Evolutionary conservation across 2,888 invertebrate species (phyloP).

Genomic region (Nemotelus nigrinus): DNA sequence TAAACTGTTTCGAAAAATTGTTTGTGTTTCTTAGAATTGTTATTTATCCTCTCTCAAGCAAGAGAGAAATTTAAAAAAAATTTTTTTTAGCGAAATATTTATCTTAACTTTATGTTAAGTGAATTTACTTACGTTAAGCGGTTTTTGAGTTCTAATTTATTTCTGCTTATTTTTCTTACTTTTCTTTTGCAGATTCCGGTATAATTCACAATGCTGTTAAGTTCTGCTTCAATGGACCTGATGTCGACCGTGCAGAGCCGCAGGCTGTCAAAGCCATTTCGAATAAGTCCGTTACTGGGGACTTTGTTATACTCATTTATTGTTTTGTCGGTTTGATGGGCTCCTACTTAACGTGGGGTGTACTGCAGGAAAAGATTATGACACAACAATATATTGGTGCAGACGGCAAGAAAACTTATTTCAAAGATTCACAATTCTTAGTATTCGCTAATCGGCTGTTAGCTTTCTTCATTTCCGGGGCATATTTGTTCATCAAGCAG

Average conservation of each 20-base stretch:
- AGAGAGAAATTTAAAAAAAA: no score
- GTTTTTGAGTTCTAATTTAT: no score
- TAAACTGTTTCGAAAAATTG: no score
- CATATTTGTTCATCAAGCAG: constrained; percentile 70
- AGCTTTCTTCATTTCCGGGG: constrained; percentile 79
- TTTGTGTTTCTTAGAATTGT: no score
- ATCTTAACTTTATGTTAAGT: no score
- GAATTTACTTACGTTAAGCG: no score
- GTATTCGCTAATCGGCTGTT: constrained; percentile 94
- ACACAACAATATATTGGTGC: constrained; percentile 80
- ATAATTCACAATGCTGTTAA: constrained; percentile 59
- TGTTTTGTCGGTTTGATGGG: constrained; percentile 90
- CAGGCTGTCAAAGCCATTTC: constrained; percentile 59
- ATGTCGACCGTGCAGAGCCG: constrained; percentile 63
- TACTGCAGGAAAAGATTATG: constrained; percentile 98
- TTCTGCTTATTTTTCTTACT: no score
- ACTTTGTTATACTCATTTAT: constrained; percentile 72
- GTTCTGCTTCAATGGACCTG: constrained; percentile 61
- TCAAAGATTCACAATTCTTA: constrained; percentile 95
- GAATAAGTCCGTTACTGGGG: constrained; percentile 68
- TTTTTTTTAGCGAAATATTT: no score
- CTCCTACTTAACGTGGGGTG: constrained; percentile 94
- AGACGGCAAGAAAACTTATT: constrained; percentile 72
- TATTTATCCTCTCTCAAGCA: no score
- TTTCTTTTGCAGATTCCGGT: constrained; percentile 49